Base-by-base conservation (phyloP, 35 echinoderm and acorn worm genomes). In the Heliocidaris tuberculata region DNA sequence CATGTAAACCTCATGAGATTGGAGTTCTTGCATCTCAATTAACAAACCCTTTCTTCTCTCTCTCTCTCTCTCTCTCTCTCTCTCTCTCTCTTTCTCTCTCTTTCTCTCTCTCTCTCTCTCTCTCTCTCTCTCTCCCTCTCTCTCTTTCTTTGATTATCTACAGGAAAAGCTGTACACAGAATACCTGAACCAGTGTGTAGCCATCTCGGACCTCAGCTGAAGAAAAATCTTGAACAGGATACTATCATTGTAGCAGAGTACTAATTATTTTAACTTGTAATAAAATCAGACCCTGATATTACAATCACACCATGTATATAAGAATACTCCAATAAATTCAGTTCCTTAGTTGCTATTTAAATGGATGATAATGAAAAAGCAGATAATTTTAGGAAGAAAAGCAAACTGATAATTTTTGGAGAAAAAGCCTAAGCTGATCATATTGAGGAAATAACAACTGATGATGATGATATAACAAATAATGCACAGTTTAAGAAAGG, bases 141-240 rank as follows among this genome's bases (percentile, higher is more conserved):
- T n/a, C 93, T 92, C 86, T 93, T 56, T 94, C 60, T 61, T 94
- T 95, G 31, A 19, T 29, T 16, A 85, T 52, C 71, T 92, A 24
- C 95, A 98, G 97, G 97, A 98, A 59, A 98, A 98, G 94, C 93
- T 98, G 35, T 98, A 98, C 92, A 94, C 95, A 4, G 96, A 98
- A n/a, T 98, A 98, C 86, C 86, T 98, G 54, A 93, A 96, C 59
- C 97, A 98, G 60, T 95, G 96, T 95, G 97, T 98, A 24, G 95
- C 96, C 48, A 48, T 95, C n/a, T 94, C 96, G 50, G 97, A 98
- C 92, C 94, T 97, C 7, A 94, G 95, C 87, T 97, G 92, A 96
- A 49, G 50, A 15, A 24, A 49, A 24, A 4, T 47, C 10, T 8
- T 87, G 9, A 29, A 13, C 10, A 87, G 88, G 17, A n/a, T 35